Evolutionary conservation across 1,140 invertebrate genomes (phyloP), one percentile per base, ranked within the genome.

Genomic region (Leptopilina clavipes): DNA sequence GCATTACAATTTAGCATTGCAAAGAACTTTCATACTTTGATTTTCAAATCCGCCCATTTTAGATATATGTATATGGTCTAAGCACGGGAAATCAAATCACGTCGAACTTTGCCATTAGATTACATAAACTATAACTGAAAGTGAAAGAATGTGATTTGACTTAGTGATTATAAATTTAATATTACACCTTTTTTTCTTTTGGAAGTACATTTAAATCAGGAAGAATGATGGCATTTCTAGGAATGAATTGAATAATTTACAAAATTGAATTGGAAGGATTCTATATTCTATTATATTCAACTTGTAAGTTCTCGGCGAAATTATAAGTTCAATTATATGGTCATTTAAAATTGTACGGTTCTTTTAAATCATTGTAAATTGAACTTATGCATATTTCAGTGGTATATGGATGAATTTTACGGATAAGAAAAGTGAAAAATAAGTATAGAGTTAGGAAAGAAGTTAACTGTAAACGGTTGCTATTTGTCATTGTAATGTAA

Each of bases 181-280:
- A 12, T 25, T 25, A 19, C n/a, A n/a, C n/a, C n/a, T 22, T 22
- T 65, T 25, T 5, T 65, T 65, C 22, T 65, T 14, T 25, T 14
- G 10, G 6, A 65, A 25, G 12, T 22, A 65, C 14, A 65, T 65
- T 65, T 25, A 25, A 65, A 65, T 65, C 54, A 59, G 54, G 18
- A 59, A 59, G 17, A 18, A 25, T 65, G 12, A 65, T 10, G 11
- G 14, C 6, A 11, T 25, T 25, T 14, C 19, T 25, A 0, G 19
- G 14, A 31, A 65, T 65, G 3, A 65, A 65, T 65, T 65, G 22
- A 65, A 37, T 65, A 52, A 52, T 52, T 52, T 52, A 52, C 14
- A 52, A 52, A 52, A 17, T 45, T 6, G 14, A 45, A 45, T 45
- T n/a, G 44, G 12, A 44, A 3, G 43, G 44, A 45, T 45, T 12